Percentiles rank a stretch among this genome's conserved stretches.
Evolutionary conservation across 2,797 vertebrate genomes (phyloP).

Genomic region (Sebastes baramenuke): DNA sequence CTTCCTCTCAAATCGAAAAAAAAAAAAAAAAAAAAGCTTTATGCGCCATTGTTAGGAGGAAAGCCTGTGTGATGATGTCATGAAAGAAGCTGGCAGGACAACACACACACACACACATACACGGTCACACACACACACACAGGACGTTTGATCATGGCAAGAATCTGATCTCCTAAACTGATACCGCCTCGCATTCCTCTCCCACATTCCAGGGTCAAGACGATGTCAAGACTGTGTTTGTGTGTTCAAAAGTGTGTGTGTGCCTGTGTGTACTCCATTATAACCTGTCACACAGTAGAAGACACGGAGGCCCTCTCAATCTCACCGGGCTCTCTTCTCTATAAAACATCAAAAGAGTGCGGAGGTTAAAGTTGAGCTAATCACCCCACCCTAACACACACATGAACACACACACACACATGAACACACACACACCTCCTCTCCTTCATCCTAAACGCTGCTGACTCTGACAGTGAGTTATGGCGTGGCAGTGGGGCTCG

Average conservation of each 20-base stretch:
- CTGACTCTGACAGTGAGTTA: conserved; percentile 76
- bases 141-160: conserved; percentile 74
- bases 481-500: conserved; percentile 60
- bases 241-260: conserved; percentile 21
- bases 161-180: conserved; percentile 78
- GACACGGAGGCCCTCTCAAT: conserved; percentile 65
- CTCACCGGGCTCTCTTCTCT: conserved; percentile 65
- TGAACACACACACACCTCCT: conserved; percentile 19
- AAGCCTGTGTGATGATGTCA: conserved; percentile 74
- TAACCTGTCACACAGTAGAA: conserved; percentile 66
- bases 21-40: conserved; percentile 8
- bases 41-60: conserved; percentile 67
- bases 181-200: conserved; percentile 77
- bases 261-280: conserved; percentile 55
- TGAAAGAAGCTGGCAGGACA: conserved; percentile 65
- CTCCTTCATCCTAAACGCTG: conserved; percentile 40
- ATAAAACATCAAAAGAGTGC: conserved; percentile 79
- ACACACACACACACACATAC: conserved; percentile 35
- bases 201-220: conserved; percentile 79
- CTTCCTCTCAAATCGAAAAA: conserved; percentile 65
- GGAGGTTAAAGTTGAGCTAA: conserved; percentile 76
- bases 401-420: conserved; percentile 19
- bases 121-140: conserved; percentile 38
- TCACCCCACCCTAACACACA: conserved; percentile 38
- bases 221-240: conserved; percentile 65